Evolutionary conservation across 2,113 vertebrate species (phyloP).

Genomic region (Nansenia antarctica): DNA sequence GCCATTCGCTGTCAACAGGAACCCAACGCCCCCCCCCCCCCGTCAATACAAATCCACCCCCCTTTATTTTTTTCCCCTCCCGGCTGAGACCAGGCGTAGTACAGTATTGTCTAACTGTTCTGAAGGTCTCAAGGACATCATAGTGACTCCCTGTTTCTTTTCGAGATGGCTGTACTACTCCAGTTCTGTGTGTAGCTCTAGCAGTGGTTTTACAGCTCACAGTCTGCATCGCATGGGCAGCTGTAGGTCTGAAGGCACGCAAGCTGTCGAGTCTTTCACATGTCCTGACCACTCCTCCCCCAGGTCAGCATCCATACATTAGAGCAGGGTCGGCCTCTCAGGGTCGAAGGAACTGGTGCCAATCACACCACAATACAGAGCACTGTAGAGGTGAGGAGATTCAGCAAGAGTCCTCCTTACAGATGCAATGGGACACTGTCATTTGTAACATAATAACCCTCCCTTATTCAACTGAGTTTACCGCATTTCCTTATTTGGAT

Average conservation of each 20-base stretch:
- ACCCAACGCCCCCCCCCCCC: background rate
- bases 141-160: conserved; percentile 22
- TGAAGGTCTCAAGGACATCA: too few relatives aligned
- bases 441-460: background rate
- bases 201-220: conserved; percentile 52
- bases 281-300: conserved; percentile 52
- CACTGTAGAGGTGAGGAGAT: conserved; percentile 7
- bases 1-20: background rate
- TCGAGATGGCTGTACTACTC: conserved; percentile 22
- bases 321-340: conserved; percentile 54
- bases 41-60: background rate
- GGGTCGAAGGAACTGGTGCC: conserved; percentile 53
- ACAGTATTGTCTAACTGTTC: too few relatives aligned
- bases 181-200: conserved; percentile 41
- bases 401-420: background rate
- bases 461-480: background rate
- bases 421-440: background rate
- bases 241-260: conserved; percentile 72
- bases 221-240: conserved; percentile 42
- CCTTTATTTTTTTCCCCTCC: too few relatives aligned
- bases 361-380: conserved; percentile 55
- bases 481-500: background rate
- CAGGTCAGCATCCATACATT: conserved; percentile 64
- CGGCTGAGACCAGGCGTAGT: too few relatives aligned
- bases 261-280: conserved; percentile 70